Conservation (phyloP, 2,797 vertebrate species). For the Syngnathus rostellatus region DNA sequence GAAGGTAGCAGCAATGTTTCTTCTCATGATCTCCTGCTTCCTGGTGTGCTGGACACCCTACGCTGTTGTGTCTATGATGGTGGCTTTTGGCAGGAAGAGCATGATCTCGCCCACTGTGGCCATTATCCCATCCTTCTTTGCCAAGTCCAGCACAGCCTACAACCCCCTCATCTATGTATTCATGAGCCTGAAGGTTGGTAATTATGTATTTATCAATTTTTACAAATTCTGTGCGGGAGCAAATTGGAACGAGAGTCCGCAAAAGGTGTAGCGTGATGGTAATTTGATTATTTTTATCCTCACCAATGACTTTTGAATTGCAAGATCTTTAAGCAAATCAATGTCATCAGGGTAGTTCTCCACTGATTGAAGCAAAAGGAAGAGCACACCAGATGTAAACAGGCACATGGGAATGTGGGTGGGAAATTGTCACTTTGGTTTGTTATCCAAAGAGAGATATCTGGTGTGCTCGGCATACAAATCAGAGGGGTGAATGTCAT, state of each 20-base stretch:
- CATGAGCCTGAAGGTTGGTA: constrained; percentile 86
- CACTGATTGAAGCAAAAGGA: background rate
- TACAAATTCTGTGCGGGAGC: background rate
- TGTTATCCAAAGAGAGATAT: constrained; percentile 5
- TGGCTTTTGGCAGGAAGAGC: constrained; percentile 75
- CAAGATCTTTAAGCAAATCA: background rate
- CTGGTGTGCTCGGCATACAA: constrained; percentile 15
- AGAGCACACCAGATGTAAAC: background rate
- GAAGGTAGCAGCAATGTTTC: constrained; percentile 85
- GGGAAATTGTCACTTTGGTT: constrained; percentile 13
- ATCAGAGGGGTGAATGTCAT: constrained; percentile 9
- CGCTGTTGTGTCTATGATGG: constrained; percentile 79
- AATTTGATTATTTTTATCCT: background rate
- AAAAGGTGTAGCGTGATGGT: background rate
- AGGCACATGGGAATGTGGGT: constrained; percentile 8
- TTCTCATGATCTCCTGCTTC: constrained; percentile 83
- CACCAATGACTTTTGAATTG: background rate
- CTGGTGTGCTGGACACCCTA: constrained; percentile 89
- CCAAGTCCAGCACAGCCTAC: constrained; percentile 85
- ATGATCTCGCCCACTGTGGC: constrained; percentile 79
- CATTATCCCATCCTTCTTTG: constrained; percentile 82
- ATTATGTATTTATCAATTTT: background rate
- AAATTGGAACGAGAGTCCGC: background rate
- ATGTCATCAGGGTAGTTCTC: background rate
- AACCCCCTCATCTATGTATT: constrained; percentile 88